Base-by-base conservation (phyloP, 2,888 invertebrate species). In the Drosophila affinis region DNA sequence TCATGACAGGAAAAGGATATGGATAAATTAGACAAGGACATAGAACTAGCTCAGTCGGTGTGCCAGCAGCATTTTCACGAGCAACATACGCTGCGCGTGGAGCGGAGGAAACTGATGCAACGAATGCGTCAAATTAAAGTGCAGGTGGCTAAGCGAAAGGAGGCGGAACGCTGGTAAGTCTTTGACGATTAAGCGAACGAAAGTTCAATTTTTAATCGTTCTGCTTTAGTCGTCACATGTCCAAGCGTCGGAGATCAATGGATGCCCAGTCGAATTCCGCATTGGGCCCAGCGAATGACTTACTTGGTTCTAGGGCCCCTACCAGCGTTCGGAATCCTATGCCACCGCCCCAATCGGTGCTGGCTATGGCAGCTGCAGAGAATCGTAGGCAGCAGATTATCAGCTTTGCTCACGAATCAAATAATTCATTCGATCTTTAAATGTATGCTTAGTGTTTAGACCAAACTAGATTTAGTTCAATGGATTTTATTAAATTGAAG, bases 351-450 rank as follows among this genome's bases (percentile, higher is more conserved):
- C 14, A 39, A n/a, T 7, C 39, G n/a, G 14, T 14, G 34, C 14
- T 6, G 14, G 12, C 34, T 39, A 14, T 12, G 5, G 7, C n/a
- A n/a, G n/a, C 14, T 21, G 32, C 39, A 27, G n/a, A 9, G 0
- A 59, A 32, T 9, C 44, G 21, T 9, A 49, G 39, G 39, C 39
- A 39, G 21, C 21, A 32, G 3, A 62, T 87, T 27, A 75, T 77
- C 3, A 72, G 73, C n/a, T 79, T 79, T 44, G 3, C 17, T 1
- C 60, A 78, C 18, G 44, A 51, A 39, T 46, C 69, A 21, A 81
- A 77, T 49, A 54, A 69, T 58, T 75, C 85, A 7, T 82, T 82
- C 47, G 34, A 76, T 27, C 51, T 87, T 1, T 80, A 73, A 71
- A 27, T 27, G 14, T 39, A n/a, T 6, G 14, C n/a, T 39, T 7